Conservation (phyloP, 2,113 vertebrate genomes). For the Protobothrops flavoviridis region DNA sequence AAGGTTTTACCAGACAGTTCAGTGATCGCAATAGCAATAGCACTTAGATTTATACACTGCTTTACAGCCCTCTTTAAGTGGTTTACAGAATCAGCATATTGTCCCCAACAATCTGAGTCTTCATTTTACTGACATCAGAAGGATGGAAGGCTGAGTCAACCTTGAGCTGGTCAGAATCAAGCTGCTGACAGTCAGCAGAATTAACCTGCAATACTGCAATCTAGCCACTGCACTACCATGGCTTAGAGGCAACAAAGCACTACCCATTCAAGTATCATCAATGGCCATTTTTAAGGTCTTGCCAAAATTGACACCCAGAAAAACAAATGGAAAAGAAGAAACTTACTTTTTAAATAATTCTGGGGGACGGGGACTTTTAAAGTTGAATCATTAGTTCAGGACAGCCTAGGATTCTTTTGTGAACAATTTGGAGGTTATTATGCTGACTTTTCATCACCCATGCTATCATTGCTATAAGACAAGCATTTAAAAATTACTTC, state of each 20-base stretch:
- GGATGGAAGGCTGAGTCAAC: not conserved
- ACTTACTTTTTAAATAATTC: not conserved
- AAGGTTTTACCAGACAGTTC: not conserved
- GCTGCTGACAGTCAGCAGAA: not conserved
- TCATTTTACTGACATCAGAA: not conserved
- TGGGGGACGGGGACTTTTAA: not conserved
- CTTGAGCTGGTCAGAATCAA: not conserved
- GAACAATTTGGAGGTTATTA: not conserved
- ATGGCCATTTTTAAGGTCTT: not conserved
- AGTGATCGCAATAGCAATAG: not conserved
- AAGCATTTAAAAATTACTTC: not conserved
- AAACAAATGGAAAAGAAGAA: not conserved
- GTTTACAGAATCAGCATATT: not conserved
- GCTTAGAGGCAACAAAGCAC: not conserved
- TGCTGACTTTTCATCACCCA: not conserved
- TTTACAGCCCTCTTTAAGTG: not conserved
- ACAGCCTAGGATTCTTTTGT: not conserved
- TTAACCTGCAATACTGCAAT: not conserved
- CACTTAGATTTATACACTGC: not conserved
- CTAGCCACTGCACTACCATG: not conserved
- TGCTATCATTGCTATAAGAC: not conserved
- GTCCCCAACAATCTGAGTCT: not conserved
- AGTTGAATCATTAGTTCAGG: not conserved
- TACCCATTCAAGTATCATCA: not conserved
- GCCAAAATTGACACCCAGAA: not conserved